Base-by-base conservation (phyloP, 2,113 vertebrate species). In the Quiscalus mexicanus region DNA sequence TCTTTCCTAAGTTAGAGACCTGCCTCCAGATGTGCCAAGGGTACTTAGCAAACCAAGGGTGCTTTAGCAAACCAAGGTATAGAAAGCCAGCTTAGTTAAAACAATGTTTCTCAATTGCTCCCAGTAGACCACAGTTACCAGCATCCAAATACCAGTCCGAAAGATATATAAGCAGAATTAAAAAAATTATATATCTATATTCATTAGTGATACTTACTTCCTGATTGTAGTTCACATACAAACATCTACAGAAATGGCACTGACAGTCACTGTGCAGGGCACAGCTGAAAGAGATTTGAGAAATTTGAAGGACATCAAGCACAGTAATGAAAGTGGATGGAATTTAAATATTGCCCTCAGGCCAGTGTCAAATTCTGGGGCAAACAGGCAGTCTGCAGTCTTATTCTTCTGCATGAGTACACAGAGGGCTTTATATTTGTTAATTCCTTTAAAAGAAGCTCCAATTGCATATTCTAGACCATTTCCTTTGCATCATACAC, bases 381-480 rank as follows among this genome's bases (percentile, higher is more conserved):
- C 71, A 92, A 89, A 50, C 33, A 89, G 84, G 41, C 17, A 93
- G 55, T 74, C 47, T 88, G 79, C 59, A 74, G 64, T 83, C 63
- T 74, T 93, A 56, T 47, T 92, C 71, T 91, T 91, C 79, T 70
- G 68, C 75, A 68, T 75, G 60, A 86, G 6, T 58, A 62, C 25
- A 33, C 25, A 85, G 47, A 87, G 41, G 27, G 5, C 5, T 90
- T 85, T 76, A 13, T 76, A 50, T 74, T 67, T 80, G 50, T 63
- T 89, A 86, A 85, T 71, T 88, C 71, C 24, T 77, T 74, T 74
- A 44, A 88, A 88, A 70, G 42, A 82, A 58, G 12, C 12, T 83
- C n/a, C 52, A 82, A 7, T 63, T 74, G 65, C 2, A 1, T 73
- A 52, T 58, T 91, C 35, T 90, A 88, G 41, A 74, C 79, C 20